Conservation (phyloP, 2,888 invertebrate species). For the Cheilosia pagana region DNA sequence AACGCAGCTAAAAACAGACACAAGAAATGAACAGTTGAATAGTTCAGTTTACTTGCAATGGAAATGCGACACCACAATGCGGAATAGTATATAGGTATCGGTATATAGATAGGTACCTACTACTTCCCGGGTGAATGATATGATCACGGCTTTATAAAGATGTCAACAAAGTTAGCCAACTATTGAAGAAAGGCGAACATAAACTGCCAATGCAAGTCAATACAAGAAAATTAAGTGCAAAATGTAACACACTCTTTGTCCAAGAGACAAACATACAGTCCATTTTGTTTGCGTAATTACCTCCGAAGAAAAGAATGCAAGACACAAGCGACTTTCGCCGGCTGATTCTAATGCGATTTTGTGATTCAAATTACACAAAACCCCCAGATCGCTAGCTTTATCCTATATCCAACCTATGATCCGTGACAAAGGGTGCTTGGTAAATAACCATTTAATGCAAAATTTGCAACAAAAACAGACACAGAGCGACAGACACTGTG, state of each 20-base stretch:
- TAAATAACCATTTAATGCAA: conserved; percentile 32
- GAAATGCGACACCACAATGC: conserved; percentile 53
- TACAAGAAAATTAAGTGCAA: neutral
- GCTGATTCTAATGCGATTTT: conserved; percentile 49
- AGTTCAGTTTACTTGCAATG: conserved; percentile 50
- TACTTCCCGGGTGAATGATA: conserved; percentile 64
- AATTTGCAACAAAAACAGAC: neutral
- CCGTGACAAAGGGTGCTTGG: conserved; percentile 11
- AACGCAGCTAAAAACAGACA: neutral
- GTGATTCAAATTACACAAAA: conserved; percentile 53
- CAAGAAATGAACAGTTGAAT: conserved; percentile 27
- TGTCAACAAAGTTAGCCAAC: conserved; percentile 30
- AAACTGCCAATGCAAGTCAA: conserved; percentile 4
- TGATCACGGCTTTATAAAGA: conserved; percentile 39
- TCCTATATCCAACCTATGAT: neutral
- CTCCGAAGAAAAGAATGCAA: neutral
- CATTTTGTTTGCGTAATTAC: conserved; percentile 7
- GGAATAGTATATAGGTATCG: conserved; percentile 12
- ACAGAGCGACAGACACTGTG: neutral
- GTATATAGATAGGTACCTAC: too few species aligned
- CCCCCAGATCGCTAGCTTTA: neutral
- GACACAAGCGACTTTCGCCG: neutral
- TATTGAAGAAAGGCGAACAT: neutral
- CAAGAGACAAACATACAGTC: neutral
- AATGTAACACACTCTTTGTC: conserved; percentile 3